Base-by-base conservation (phyloP, 1,140 invertebrate genomes). In the Sycobia sp. region DNA sequence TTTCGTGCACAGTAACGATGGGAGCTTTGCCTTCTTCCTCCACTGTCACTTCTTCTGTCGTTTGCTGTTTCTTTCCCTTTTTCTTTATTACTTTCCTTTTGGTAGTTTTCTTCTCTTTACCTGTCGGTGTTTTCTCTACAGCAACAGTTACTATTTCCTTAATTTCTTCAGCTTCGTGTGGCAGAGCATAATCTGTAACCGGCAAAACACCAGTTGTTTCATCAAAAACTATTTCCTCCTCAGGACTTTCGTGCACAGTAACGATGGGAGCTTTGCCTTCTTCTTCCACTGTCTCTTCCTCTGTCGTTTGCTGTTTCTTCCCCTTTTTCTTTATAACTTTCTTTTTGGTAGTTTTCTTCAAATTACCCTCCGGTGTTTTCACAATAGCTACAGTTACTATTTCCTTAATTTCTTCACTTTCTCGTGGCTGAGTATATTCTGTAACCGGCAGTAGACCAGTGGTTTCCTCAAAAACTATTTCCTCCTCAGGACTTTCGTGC, bases 371-470 rank as follows among this genome's bases (percentile, higher is more conserved):
- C n/a, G n/a, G n/a, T n/a, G 72, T 59, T 70, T 74, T 73, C 71
- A 84, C 71, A 74, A 61, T n/a, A n/a, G n/a, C n/a, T n/a, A n/a
- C n/a, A n/a, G n/a, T n/a, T 56, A 81, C 78, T 65, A 83, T 81
- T 62, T 84, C 79, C 11, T 73, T 76, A 75, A 77, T 80, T 4
- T 74, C 72, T 60, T 78, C 76, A 76, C 73, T 66, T 81, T 79
- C 58, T 82, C n/a, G n/a, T n/a, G n/a, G n/a, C n/a, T n/a, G n/a
- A n/a, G n/a, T n/a, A n/a, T n/a, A n/a, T n/a, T n/a, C n/a, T n/a
- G n/a, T n/a, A n/a, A n/a, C n/a, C n/a, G n/a, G n/a, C n/a, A n/a
- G n/a, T n/a, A n/a, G n/a, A n/a, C n/a, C n/a, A n/a, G n/a, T n/a
- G n/a, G n/a, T n/a, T n/a, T n/a, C n/a, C n/a, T n/a, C n/a, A n/a